Evolutionary conservation across 2,797 vertebrate species (phyloP), one percentile per base, ranked within the genome.

Genomic region (Hyperoplus immaculatus): DNA sequence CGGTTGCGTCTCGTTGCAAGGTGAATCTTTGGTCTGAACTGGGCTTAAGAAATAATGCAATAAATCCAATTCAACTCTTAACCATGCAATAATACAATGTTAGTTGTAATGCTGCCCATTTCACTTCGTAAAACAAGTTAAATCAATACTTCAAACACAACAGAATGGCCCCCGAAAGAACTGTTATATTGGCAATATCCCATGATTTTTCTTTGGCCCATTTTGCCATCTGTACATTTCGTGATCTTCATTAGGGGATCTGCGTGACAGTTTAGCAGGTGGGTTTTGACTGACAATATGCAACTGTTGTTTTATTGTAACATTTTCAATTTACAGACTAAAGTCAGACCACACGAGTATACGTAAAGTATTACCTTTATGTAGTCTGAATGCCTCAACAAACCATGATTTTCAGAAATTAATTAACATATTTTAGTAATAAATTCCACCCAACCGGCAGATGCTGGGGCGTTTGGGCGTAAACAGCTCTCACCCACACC

Each of bases 231-330:
- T 81, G 62, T 69, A 59, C 51, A 75, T 65, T 72, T 58, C 47
- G 49, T 62, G 36, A 45, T 74, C 69, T 72, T 73, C 61, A 66
- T 80, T 78, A 75, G 73, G 78, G 60, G 63, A 58, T 66, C 42
- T 50, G 62, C 72, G 85, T 80, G 69, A 87, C 82, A 60, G 80
- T 73, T 81, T 67, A 82, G 67, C 75, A 10, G 78, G 64, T 51
- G 77, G 3, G 54, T 43, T 83, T 72, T 70, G 77, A 85, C 75
- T 77, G 61, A 71, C 75, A 54, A 80, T 10, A 13, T 59, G 42
- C 36, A 63, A 76, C 69, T 64, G 75, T 18, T 84, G 39, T 36
- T 75, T 69, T 82, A 9, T 16, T 70, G 14, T 43, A 11, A 56
- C 64, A 39, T 5, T 51, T 46, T 54, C 50, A 65, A 10, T 3